Evolutionary conservation across 1,140 invertebrate species (phyloP), one percentile per base, ranked within the genome.

Genomic region (Oryctes rhinoceros): DNA sequence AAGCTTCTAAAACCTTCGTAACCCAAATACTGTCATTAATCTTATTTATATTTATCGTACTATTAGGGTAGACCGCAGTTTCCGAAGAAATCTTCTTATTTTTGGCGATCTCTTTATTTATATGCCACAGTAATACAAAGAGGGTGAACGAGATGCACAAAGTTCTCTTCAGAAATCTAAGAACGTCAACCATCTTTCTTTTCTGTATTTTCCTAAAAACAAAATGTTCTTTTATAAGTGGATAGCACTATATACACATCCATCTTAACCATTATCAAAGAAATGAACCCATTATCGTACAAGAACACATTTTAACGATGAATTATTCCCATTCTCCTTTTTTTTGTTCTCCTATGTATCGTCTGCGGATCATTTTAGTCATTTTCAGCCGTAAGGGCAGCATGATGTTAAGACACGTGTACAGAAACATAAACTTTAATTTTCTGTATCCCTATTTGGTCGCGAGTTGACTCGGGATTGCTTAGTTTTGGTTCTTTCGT

Each of bases 341-440:
- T 5, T 53, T 53, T 53, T 18, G 4, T 18, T 53, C 13, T 53
- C n/a, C n/a, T 53, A 15, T 53, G 11, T 53, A 15, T 53, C 13
- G 11, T 53, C 9, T 44, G 9, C 39, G 39, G 39, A 44, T 53
- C 49, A 53, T 53, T 53, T 53, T 53, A 53, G 74, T 76, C 74
- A 76, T 76, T 76, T 76, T 76, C 74, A 20, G 74, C 74, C 9
- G 44, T 76, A 76, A 76, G 74, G 74, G 44, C 4, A 35, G 30
- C 11, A 76, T 76, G 74, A 76, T 30, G 35, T 18, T 76, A 76
- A 78, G n/a, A 62, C 77, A 53, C 79, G 48, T 76, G 79, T 80
- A 80, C 44, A 48, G 71, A 53, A 75, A 80, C 79, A 80, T 80
- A 80, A 80, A 80, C 67, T 80, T 80, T 80, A 80, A 80, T 80